phyloP scores from a whole-genome alignment of 2,113 vertebrate species.

The Holacanthus passer region DNA sequence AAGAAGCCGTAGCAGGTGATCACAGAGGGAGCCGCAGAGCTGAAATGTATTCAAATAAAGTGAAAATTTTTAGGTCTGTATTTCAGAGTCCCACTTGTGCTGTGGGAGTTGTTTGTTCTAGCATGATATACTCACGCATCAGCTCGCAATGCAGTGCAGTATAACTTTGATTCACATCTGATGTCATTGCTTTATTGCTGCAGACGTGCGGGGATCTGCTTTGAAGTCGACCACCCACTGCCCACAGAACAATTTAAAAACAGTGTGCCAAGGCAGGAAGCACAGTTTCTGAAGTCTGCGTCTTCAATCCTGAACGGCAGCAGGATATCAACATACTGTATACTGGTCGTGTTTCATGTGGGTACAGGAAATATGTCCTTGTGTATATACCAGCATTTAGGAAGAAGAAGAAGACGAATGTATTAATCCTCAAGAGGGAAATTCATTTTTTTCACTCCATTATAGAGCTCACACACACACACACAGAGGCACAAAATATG shows the following conservation, averaged over 20 bases:
- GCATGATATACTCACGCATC: neutral
- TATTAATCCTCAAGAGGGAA: no score
- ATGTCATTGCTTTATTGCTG: conserved; percentile 47
- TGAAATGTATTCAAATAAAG: conserved; percentile 14
- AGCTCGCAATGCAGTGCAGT: neutral
- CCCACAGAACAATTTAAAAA: conserved; percentile 49
- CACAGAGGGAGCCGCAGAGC: neutral
- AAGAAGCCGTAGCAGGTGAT: neutral
- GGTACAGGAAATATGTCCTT: neutral
- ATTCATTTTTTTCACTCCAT: no score
- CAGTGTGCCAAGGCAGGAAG: conserved; percentile 22
- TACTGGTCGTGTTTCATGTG: conserved; percentile 13
- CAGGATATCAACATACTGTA: conserved; percentile 14
- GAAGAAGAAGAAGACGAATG: no score
- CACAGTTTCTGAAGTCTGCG: conserved; percentile 8
- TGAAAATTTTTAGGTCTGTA: neutral
- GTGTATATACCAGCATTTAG: neutral
- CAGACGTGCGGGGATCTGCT: conserved; percentile 46
- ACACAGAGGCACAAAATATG: no score
- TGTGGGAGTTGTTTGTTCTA: conserved; percentile 16
- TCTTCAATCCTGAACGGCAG: conserved; percentile 30
- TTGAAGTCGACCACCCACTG: conserved; percentile 61
- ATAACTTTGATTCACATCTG: conserved; percentile 48
- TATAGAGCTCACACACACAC: no score
- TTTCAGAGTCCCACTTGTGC: neutral